Evolutionary conservation across 23 tunicate genomes (phyloP).

Genomic region (Botrylloides violaceus): DNA sequence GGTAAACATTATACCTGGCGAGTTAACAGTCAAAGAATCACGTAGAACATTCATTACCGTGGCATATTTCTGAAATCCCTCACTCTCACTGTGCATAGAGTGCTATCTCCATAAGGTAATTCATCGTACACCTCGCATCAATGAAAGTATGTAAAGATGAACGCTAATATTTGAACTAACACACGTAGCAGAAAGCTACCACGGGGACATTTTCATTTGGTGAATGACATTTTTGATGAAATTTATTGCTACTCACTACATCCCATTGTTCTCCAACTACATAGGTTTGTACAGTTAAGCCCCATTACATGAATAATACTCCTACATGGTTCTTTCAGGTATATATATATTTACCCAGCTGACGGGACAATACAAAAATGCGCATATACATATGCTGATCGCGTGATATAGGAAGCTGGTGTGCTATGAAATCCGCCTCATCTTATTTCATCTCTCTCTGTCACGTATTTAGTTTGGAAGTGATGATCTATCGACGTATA

Average conservation of each 20-base stretch:
- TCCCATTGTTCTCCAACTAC: background rate
- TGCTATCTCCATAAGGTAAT: background rate
- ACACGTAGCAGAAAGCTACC: background rate
- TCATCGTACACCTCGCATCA: background rate
- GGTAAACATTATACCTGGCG: background rate
- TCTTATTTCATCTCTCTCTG: background rate
- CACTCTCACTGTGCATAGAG: background rate
- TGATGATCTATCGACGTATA: background rate
- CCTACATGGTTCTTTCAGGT: background rate
- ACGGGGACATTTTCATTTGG: background rate
- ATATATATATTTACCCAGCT: constrained; percentile 1
- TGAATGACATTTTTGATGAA: background rate
- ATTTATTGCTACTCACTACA: background rate
- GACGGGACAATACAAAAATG: background rate
- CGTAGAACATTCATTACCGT: background rate
- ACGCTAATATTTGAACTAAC: constrained; percentile 1
- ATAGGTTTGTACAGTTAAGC: background rate
- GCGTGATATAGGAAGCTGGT: background rate
- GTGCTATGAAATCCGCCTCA: background rate
- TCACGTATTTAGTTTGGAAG: background rate
- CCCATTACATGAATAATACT: background rate
- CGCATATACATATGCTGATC: background rate
- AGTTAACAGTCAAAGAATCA: background rate
- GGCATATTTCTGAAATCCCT: background rate
- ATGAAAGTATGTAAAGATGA: background rate